These are phyloP conservation scores for Ariolimax columbianus DNA, from an alignment of 2,888 invertebrate genomes.

Conservation along the genomic window DNA sequence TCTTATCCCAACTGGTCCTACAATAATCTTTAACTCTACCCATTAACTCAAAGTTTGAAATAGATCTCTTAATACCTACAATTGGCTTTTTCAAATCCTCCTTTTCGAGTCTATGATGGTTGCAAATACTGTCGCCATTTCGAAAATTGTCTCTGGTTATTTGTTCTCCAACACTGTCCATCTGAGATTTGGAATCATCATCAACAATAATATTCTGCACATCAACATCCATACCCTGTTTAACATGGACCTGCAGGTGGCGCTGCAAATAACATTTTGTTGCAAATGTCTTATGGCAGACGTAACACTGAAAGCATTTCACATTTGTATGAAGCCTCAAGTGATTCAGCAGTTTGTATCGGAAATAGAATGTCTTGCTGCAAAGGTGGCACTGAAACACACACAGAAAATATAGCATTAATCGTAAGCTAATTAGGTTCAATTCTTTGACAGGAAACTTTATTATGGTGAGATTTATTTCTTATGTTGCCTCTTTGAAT, in stretches of 20 bases:
- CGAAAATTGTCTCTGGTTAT: conserved; percentile 14
- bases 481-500: too few relatives aligned
- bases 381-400: conserved; percentile 47
- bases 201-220: conserved; percentile 41
- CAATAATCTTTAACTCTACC: neutral
- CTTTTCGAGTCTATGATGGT: neutral
- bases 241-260: conserved; percentile 45
- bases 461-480: too few relatives aligned
- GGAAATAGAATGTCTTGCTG: conserved; percentile 36
- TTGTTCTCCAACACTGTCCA: conserved; percentile 14
- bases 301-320: conserved; percentile 45
- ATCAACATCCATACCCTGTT: conserved; percentile 45
- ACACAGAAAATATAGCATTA: neutral
- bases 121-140: neutral
- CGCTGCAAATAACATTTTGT: conserved; percentile 45
- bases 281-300: conserved; percentile 42
- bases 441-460: too few relatives aligned
- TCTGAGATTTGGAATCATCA: conserved; percentile 21
- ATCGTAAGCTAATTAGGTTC: too few relatives aligned
- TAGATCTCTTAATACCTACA: neutral
- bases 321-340: conserved; percentile 43
- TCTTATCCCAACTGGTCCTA: neutral
- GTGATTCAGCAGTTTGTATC: conserved; percentile 43
- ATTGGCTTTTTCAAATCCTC: neutral
- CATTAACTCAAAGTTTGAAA: conserved; percentile 9